These are phyloP conservation scores for Ornithorhynchus anatinus DNA, from an alignment of 2,113 vertebrate genomes.

Conservation along the genomic window DNA sequence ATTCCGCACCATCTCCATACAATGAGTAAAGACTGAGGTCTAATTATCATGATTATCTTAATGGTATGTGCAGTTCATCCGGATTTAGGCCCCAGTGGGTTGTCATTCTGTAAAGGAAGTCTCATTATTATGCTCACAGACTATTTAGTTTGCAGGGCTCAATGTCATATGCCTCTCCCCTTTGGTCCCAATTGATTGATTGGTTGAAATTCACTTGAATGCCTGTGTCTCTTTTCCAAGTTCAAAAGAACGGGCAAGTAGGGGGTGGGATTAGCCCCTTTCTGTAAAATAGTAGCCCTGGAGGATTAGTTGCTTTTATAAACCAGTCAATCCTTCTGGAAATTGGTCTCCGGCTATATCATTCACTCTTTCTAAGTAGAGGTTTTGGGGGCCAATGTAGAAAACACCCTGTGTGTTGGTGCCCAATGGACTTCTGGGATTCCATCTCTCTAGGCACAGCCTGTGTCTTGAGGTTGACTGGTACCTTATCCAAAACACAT, in stretches of 20 bases:
- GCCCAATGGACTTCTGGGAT: too few relatives aligned
- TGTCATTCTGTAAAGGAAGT: neutral
- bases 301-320: too few relatives aligned
- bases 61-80: conserved; percentile 45
- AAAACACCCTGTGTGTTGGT: too few relatives aligned
- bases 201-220: neutral
- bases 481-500: too few relatives aligned
- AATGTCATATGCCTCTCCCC: neutral
- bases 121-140: neutral
- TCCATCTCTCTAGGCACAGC: too few relatives aligned
- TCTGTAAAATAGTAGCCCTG: too few relatives aligned
- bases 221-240: conserved; percentile 19
- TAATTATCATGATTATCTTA: conserved; percentile 40
- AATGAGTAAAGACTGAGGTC: conserved; percentile 48
- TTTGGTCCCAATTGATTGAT: neutral
- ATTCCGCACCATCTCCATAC: conserved; percentile 53
- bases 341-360: too few relatives aligned
- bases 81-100: conserved; percentile 16
- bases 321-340: too few relatives aligned
- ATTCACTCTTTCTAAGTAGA: too few relatives aligned
- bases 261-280: conserved; percentile 30
- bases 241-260: conserved; percentile 65
- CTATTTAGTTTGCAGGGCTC: neutral
- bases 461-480: too few relatives aligned
- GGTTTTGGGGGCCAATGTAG: too few relatives aligned